Evolutionary conservation across 2,113 vertebrate species (phyloP).

Genomic region (Marcusenius ussheri): DNA sequence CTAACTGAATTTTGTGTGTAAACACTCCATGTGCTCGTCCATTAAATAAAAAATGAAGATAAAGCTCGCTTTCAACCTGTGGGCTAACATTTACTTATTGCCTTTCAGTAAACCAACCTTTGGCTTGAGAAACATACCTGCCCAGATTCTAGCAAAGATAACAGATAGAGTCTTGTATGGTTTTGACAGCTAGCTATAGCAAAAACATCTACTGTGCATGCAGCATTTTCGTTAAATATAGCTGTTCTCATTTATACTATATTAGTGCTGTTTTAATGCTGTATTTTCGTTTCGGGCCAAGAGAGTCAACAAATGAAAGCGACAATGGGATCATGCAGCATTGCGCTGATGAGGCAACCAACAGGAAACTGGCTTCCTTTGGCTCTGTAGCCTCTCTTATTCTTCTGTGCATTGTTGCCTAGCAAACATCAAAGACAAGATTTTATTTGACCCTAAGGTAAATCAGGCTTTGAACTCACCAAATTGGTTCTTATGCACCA

Average conservation of each 20-base stretch:
- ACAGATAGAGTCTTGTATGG: background rate
- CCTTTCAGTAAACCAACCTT: background rate
- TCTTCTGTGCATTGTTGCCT: conserved; percentile 1
- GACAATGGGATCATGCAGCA: background rate
- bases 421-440: conserved; percentile 13
- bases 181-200: background rate
- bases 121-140: background rate
- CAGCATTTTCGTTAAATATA: background rate
- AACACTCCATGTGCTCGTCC: background rate
- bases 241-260: background rate
- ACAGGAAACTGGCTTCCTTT: background rate
- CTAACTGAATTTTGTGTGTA: background rate
- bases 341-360: background rate
- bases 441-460: conserved; percentile 25
- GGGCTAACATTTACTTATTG: background rate
- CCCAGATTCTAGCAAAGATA: background rate
- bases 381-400: background rate
- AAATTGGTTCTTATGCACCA: conserved; percentile 21
- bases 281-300: background rate
- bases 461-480: conserved; percentile 13
- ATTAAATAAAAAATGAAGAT: conserved; percentile 2
- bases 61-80: background rate
- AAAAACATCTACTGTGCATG: background rate
- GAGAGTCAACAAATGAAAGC: background rate
- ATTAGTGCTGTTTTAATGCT: background rate